Percentiles rank a stretch among this genome's conserved stretches.
phyloP scores from a whole-genome alignment of 2,113 vertebrate species.

The Oreochromis tanganicae region DNA sequence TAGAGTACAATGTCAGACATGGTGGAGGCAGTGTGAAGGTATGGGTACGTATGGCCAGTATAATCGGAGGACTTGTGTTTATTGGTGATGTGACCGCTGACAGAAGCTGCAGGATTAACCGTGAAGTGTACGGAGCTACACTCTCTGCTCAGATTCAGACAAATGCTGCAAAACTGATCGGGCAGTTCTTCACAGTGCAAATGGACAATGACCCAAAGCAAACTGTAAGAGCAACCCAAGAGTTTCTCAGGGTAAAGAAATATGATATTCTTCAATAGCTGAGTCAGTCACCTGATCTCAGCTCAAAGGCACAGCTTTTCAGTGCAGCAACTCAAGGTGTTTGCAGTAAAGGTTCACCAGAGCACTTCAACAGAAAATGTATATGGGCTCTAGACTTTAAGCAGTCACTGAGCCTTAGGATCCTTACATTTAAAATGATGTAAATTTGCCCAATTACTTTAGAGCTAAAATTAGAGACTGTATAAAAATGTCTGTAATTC shows the following conservation, averaged over 20 bases:
- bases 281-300: neutral
- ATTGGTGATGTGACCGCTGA: neutral
- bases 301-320: neutral
- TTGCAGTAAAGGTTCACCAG: neutral
- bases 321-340: neutral
- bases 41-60: neutral
- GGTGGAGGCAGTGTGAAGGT: neutral
- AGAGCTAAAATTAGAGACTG: neutral
- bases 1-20: neutral
- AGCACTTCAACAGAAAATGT: neutral
- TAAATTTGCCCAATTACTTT: neutral
- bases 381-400: neutral
- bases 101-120: neutral
- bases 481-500: neutral
- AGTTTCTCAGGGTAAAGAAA: neutral
- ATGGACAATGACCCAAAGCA: neutral
- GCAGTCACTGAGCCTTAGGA: neutral
- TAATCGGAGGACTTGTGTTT: neutral
- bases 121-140: neutral
- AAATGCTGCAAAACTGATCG: neutral
- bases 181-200: neutral
- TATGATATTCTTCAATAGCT: neutral
- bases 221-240: neutral
- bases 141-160: neutral
- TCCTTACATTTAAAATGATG: neutral